A percentile compares a stretch with the other conserved stretches of the same genome.
Evolutionary conservation across 2,113 vertebrate genomes (phyloP).

Genomic region (Varanus komodoensis): DNA sequence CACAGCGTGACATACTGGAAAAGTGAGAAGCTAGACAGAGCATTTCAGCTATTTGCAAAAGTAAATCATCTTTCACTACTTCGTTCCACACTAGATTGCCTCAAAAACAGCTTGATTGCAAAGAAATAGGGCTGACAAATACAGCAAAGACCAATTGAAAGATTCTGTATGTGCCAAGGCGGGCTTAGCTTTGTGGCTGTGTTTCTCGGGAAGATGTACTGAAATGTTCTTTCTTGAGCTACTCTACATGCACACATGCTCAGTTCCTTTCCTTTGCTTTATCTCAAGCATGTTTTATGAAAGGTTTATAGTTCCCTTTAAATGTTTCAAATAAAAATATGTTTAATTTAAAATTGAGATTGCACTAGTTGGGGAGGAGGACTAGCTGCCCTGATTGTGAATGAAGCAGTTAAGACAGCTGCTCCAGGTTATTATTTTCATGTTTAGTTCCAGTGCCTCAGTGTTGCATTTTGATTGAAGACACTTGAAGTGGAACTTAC

Average conservation of each 20-base stretch:
- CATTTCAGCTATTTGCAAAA: no score
- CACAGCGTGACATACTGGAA: neutral
- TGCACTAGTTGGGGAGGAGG: constrained; percentile 13
- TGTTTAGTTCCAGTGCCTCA: neutral
- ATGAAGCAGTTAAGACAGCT: constrained; percentile 21
- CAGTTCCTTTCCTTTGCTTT: neutral
- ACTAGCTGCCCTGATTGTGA: constrained; percentile 23
- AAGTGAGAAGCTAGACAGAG: neutral
- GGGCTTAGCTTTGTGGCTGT: neutral
- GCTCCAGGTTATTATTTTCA: constrained; percentile 33
- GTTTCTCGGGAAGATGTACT: neutral
- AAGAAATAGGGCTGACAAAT: neutral
- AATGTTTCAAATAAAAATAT: constrained; percentile 26
- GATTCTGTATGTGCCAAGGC: neutral
- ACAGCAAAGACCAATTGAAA: neutral
- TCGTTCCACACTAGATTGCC: neutral
- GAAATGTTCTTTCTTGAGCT: neutral
- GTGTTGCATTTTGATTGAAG: constrained; percentile 21
- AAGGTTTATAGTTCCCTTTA: constrained; percentile 36
- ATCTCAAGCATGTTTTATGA: constrained; percentile 25
- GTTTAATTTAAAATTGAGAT: constrained; percentile 28
- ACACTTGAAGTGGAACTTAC: neutral
- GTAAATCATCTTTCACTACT: neutral
- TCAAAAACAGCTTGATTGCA: neutral
- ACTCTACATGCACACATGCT: neutral